Percentiles rank a stretch among this genome's conserved stretches.
Evolutionary conservation across 2,888 invertebrate genomes (phyloP).

Genomic region (Spicauda simplicius): DNA sequence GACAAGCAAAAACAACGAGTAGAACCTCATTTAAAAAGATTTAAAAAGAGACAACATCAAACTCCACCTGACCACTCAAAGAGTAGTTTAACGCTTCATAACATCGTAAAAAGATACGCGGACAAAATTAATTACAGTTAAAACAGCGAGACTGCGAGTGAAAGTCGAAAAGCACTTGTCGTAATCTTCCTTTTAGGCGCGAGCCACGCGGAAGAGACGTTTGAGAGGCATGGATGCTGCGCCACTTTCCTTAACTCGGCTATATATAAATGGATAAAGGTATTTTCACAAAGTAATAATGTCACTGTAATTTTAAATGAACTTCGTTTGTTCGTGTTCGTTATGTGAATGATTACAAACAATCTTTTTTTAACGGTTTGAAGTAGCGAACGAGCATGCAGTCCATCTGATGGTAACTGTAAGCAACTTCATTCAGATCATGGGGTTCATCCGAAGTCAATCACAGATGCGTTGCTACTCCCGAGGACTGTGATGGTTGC

Average conservation of each 20-base stretch:
- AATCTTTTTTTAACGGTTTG: too few species aligned
- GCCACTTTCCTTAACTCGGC: not conserved
- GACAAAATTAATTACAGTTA: slow-evolving; percentile 34
- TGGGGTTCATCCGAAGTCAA: too few species aligned
- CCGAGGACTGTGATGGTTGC: too few species aligned
- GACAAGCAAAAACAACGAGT: not conserved
- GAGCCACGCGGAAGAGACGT: not conserved
- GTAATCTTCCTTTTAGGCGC: slow-evolving; percentile 2
- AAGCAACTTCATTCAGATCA: too few species aligned
- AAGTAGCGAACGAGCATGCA: too few species aligned
- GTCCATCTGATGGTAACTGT: too few species aligned
- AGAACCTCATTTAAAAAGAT: not conserved
- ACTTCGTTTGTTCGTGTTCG: too few species aligned
- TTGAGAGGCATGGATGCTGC: not conserved
- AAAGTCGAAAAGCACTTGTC: slow-evolving; percentile 34
- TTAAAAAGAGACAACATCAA: slow-evolving; percentile 11
- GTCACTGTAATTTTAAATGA: too few species aligned
- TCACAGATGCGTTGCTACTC: too few species aligned
- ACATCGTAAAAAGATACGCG: slow-evolving; percentile 30
- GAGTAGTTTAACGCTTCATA: slow-evolving; percentile 23
- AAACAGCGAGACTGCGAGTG: slow-evolving; percentile 31
- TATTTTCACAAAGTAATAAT: too few species aligned
- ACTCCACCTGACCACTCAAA: slow-evolving; percentile 15
- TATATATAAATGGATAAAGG: not conserved
- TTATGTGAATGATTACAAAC: too few species aligned